These are phyloP conservation scores for Pinna nobilis DNA, from an alignment of 1,140 invertebrate genomes.

Conservation along the genomic window DNA sequence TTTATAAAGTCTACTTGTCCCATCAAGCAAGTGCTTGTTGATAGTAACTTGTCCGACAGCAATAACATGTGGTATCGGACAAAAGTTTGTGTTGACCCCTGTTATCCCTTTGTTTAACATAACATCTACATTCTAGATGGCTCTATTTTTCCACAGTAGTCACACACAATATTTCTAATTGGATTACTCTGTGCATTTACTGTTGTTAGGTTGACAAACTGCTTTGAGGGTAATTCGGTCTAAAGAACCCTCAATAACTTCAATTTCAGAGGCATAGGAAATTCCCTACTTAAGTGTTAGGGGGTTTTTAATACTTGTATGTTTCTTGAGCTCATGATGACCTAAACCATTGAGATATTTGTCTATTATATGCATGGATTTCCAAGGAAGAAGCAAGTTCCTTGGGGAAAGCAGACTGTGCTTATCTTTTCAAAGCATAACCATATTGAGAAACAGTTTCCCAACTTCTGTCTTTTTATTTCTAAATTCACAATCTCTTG, in stretches of 20 bases:
- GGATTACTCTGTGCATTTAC: too few species aligned
- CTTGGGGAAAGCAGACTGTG: conserved; percentile 1
- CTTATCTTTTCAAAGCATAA: conserved; percentile 1
- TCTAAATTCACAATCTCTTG: conserved; percentile 37
- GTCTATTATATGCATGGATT: not conserved
- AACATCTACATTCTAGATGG: too few species aligned
- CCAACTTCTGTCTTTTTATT: conserved; percentile 11
- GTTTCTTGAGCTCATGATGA: not conserved
- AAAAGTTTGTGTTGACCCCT: too few species aligned
- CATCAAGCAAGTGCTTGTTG: too few species aligned
- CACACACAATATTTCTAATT: too few species aligned
- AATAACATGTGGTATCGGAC: too few species aligned
- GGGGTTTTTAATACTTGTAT: not conserved
- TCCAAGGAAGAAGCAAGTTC: not conserved
- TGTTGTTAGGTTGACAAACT: too few species aligned
- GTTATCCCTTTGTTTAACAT: too few species aligned
- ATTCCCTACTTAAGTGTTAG: not conserved
- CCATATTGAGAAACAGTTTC: conserved; percentile 37
- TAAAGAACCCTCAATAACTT: not conserved
- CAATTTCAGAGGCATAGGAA: not conserved
- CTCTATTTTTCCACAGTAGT: too few species aligned
- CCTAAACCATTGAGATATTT: not conserved
- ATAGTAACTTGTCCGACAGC: too few species aligned
- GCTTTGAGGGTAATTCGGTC: too few species aligned
- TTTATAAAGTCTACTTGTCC: too few species aligned